Base-by-base conservation (phyloP, 2,113 vertebrate genomes). In the Vulpes lagopus region DNA sequence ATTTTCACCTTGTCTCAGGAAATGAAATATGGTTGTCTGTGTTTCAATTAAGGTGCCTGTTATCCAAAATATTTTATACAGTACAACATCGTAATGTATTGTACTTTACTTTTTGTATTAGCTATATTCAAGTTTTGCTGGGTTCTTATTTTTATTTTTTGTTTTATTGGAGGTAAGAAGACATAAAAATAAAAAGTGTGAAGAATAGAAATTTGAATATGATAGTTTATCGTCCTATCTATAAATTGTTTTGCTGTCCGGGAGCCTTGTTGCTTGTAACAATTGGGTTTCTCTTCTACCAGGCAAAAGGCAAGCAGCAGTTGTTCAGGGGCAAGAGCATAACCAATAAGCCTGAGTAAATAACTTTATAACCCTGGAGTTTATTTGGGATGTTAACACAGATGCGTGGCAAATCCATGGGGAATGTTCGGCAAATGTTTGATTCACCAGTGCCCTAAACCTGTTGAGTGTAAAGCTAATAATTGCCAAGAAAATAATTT, bases 401-500 rank as follows among this genome's bases (percentile, higher is more conserved):
- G 98, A 98, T 91, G 98, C 96, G 97, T 78, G 96, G 97, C 98
- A 98, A 97, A 96, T 92, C 73, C 0, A 93, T 71, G 90, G 95
- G 96, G 98, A 98, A 98, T 83, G 98, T 22, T 97, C 55, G 91
- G 96, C 89, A 93, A 96, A 85, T 17, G 25, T 96, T 98, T 76
- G 97, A 51, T 2, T 67, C 79, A n/a, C 80, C 95, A 93, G 59
- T 96, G 93, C 89, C 94, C 98, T 96, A 96, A 96, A 98, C 95
- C 92, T 30, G 55, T 8, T 94, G 89, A 97, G 86, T 94, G 76
- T 90, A 98, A 97, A 97, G 97, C 93, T 97, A 97, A 97, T 97
- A 97, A 98, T 98, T 98, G 97, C 94, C 87, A 96, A 97, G 97
- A 97, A 97, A 98, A 96, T 67, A 95, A 94, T 97, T 97, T 97